Evolutionary conservation across 2,113 vertebrate genomes (phyloP).

Genomic region (Clarias magur): DNA sequence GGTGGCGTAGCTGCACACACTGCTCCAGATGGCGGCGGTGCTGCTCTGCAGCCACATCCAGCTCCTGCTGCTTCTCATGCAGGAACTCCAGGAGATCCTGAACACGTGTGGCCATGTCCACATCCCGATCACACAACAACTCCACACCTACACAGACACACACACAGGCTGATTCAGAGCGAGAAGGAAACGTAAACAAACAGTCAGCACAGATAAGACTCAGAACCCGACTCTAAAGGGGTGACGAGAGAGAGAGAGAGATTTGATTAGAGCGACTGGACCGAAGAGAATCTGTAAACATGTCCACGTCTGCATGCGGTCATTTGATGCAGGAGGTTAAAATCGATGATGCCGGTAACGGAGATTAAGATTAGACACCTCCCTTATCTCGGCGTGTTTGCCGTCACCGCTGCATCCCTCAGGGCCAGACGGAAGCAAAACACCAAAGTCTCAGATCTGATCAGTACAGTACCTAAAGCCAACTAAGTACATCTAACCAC

Average conservation of each 20-base stretch:
- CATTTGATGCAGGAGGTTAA: not conserved
- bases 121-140: conserved; percentile 92
- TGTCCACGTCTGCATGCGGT: not conserved
- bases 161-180: not conserved
- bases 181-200: not conserved
- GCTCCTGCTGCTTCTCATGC: conserved; percentile 96
- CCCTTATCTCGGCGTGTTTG: not conserved
- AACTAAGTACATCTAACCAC: too few species aligned
- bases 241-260: not conserved
- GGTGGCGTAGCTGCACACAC: conserved; percentile 94
- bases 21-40: conserved; percentile 96
- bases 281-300: not conserved
- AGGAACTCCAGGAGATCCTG: conserved; percentile 97
- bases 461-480: not conserved
- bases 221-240: not conserved
- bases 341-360: not conserved
- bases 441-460: not conserved
- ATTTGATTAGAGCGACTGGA: not conserved
- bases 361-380: not conserved
- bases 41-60: conserved; percentile 90
- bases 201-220: not conserved
- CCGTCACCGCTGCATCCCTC: not conserved
- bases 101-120: conserved; percentile 95
- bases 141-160: conserved; percentile 82
- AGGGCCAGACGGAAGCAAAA: not conserved